Evolutionary conservation across 2,797 vertebrate species (phyloP).

Genomic region (Etheostoma nigrum): DNA sequence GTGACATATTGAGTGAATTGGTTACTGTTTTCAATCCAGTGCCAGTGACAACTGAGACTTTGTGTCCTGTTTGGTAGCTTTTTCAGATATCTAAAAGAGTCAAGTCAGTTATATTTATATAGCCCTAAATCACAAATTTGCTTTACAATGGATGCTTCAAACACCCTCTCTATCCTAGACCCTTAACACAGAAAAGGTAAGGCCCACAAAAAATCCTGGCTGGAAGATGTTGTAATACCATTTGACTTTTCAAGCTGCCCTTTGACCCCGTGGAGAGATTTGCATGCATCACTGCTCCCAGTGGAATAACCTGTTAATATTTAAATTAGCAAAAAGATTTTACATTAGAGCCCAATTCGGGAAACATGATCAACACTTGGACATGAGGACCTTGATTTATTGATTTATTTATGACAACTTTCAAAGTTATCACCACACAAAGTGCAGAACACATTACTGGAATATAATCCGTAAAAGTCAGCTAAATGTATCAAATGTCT

Average conservation of each 20-base stretch:
- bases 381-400: neutral
- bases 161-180: neutral
- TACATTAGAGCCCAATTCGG: neutral
- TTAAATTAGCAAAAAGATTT: neutral
- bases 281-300: neutral
- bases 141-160: neutral
- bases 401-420: neutral
- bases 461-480: neutral
- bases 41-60: neutral
- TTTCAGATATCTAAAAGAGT: conserved; percentile 19
- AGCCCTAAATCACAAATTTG: neutral
- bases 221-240: neutral
- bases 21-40: neutral
- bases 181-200: neutral
- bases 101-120: neutral
- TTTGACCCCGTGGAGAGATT: neutral
- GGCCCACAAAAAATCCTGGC: neutral
- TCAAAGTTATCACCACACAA: neutral
- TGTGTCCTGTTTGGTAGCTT: conserved; percentile 7
- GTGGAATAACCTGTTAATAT: neutral
- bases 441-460: neutral
- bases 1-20: neutral
- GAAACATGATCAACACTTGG: neutral
- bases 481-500: neutral
- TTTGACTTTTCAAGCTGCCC: neutral